Evolutionary conservation across 2,888 invertebrate species (phyloP).

Genomic region (Dendrolimus houi): DNA sequence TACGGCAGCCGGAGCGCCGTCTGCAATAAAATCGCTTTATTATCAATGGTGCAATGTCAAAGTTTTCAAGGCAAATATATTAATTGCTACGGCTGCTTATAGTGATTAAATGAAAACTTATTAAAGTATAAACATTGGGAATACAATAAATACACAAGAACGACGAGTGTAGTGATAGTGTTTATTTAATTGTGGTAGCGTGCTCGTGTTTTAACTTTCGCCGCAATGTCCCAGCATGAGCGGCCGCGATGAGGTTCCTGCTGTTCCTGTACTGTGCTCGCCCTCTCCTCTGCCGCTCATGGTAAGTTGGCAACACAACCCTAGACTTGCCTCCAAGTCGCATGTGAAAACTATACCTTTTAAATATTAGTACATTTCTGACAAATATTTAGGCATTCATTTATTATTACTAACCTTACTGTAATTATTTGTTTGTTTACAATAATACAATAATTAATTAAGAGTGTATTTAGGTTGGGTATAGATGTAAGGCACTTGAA

Average conservation of each 20-base stretch:
- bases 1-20: constrained; percentile 21
- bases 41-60: background rate
- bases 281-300: constrained; percentile 68
- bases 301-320: constrained; percentile 28
- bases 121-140: too few species aligned
- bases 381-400: too few species aligned
- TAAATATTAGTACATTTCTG: too few species aligned
- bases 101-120: background rate
- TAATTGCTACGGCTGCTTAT: background rate
- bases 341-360: too few species aligned
- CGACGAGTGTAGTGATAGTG: constrained; percentile 15
- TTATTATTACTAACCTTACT: background rate
- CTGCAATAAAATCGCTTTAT: background rate
- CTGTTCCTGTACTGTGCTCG: constrained; percentile 33
- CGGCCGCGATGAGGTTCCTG: constrained; percentile 55
- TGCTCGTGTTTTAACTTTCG: background rate
- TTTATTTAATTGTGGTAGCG: background rate
- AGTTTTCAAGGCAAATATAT: background rate
- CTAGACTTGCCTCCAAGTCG: background rate
- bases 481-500: too few species aligned
- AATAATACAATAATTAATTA: constrained; percentile 6
- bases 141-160: constrained; percentile 4
- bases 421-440: constrained; percentile 1
- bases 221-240: constrained; percentile 63
- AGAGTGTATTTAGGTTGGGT: too few species aligned